Evolutionary conservation across 1,140 invertebrate genomes (phyloP).

Genomic region (Physella acuta): DNA sequence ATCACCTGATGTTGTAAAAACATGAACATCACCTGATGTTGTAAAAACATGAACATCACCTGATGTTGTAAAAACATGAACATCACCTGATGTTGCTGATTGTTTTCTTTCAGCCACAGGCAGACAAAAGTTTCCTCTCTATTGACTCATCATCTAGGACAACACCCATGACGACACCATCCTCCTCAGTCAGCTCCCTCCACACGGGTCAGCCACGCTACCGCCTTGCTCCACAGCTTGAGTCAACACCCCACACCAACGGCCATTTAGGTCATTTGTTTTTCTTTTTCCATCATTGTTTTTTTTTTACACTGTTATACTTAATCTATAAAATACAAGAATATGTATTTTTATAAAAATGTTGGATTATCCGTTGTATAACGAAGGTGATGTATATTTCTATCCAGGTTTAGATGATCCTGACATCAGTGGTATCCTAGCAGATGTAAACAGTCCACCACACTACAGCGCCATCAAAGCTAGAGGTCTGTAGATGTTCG

Average conservation of each 20-base stretch:
- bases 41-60: too few species aligned
- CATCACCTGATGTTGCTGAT: too few species aligned
- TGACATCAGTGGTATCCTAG: constrained; percentile 16
- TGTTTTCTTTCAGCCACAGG: constrained; percentile 30
- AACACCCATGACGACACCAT: constrained; percentile 46
- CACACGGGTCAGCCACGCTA: constrained; percentile 34
- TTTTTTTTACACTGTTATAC: neutral
- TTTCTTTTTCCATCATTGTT: neutral
- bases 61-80: too few species aligned
- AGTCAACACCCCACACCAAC: constrained; percentile 51
- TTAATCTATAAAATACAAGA: neutral
- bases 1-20: too few species aligned
- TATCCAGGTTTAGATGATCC: constrained; percentile 9
- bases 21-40: too few species aligned
- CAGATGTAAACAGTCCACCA: constrained; percentile 17
- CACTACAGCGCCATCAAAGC: constrained; percentile 20
- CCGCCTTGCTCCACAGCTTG: constrained; percentile 39
- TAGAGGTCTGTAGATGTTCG: constrained; percentile 18
- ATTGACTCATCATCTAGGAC: constrained; percentile 42
- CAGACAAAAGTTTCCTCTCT: constrained; percentile 39
- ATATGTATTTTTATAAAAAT: neutral
- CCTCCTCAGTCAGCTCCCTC: constrained; percentile 47
- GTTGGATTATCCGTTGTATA: neutral
- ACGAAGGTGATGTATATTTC: neutral
- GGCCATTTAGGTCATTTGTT: constrained; percentile 34